Percentiles rank a stretch among this genome's conserved stretches.
phyloP scores from a whole-genome alignment of 2,888 invertebrate genomes.

The Philonicus albiceps region DNA sequence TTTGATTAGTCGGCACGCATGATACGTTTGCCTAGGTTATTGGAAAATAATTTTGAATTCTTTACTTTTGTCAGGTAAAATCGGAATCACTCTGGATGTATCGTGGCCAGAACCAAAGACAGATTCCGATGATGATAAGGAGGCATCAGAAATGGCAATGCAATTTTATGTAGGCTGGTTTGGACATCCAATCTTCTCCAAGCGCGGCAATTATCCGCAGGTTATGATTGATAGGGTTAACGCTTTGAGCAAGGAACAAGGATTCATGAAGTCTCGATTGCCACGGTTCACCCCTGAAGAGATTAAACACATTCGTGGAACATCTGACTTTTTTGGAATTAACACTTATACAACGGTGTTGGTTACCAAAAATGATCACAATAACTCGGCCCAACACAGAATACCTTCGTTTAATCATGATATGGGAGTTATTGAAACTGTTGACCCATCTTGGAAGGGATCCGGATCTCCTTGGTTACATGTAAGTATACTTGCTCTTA shows the following conservation, averaged over 20 bases:
- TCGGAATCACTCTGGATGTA: slow-evolving; percentile 70
- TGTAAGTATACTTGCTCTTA: slow-evolving; percentile 61
- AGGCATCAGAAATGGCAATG: slow-evolving; percentile 70
- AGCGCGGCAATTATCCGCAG: slow-evolving; percentile 71
- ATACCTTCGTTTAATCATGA: slow-evolving; percentile 70
- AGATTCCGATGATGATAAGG: slow-evolving; percentile 65
- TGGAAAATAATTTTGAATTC: slow-evolving; percentile 47
- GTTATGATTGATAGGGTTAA: slow-evolving; percentile 70
- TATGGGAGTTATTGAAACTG: slow-evolving; percentile 67
- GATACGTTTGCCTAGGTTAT: not conserved
- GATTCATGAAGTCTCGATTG: slow-evolving; percentile 69
- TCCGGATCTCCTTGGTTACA: slow-evolving; percentile 70
- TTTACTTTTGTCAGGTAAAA: slow-evolving; percentile 64
- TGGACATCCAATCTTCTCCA: slow-evolving; percentile 71
- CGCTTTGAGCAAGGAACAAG: slow-evolving; percentile 68
- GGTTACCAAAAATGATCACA: slow-evolving; percentile 60
- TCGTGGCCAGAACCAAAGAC: slow-evolving; percentile 70
- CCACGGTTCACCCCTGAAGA: slow-evolving; percentile 70
- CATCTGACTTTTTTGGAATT: slow-evolving; percentile 77
- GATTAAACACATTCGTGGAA: slow-evolving; percentile 68
- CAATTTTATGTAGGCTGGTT: slow-evolving; percentile 74
- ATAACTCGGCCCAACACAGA: slow-evolving; percentile 59
- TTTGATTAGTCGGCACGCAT: not conserved
- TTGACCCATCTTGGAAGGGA: slow-evolving; percentile 70
- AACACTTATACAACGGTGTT: slow-evolving; percentile 75